phyloP scores from a whole-genome alignment of 2,113 vertebrate species.

The Prolemur simus region DNA sequence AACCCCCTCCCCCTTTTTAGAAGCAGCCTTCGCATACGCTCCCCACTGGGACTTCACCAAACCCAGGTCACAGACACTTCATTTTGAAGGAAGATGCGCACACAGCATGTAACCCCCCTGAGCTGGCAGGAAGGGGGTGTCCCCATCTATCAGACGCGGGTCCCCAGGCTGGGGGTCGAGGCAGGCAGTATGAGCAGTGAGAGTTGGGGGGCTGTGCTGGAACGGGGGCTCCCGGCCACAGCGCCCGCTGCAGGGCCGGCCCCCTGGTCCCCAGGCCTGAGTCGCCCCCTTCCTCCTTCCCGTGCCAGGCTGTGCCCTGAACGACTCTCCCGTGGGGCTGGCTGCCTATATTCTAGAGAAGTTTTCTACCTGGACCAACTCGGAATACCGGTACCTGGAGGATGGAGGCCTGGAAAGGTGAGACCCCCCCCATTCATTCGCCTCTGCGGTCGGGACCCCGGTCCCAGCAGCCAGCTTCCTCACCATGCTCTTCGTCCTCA shows the following conservation, averaged over 20 bases:
- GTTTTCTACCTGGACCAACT: constrained; percentile 85
- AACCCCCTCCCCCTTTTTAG: not conserved
- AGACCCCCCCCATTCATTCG: not conserved
- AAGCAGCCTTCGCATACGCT: not conserved
- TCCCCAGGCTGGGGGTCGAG: not conserved
- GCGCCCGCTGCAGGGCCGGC: not conserved
- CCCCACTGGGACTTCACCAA: not conserved
- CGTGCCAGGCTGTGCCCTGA: constrained; percentile 83
- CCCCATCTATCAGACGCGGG: not conserved
- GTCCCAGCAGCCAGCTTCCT: not conserved
- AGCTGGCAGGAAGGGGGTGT: not conserved
- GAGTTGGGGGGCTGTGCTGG: not conserved
- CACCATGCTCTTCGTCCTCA: not conserved
- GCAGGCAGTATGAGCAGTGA: not conserved
- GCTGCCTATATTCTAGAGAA: constrained; percentile 88
- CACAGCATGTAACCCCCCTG: accelerated
- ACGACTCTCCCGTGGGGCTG: constrained; percentile 86
- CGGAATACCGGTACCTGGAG: constrained; percentile 76
- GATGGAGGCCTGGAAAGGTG: constrained; percentile 87
- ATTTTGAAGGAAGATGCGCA: not conserved
- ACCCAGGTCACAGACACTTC: not conserved
- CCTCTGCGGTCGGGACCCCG: accelerated
- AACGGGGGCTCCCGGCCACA: not conserved
- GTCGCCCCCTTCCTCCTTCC: not conserved
- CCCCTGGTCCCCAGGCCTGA: not conserved